These are phyloP conservation scores for Notothenia coriiceps DNA, from an alignment of 2,113 vertebrate species.

Conservation along the genomic window DNA sequence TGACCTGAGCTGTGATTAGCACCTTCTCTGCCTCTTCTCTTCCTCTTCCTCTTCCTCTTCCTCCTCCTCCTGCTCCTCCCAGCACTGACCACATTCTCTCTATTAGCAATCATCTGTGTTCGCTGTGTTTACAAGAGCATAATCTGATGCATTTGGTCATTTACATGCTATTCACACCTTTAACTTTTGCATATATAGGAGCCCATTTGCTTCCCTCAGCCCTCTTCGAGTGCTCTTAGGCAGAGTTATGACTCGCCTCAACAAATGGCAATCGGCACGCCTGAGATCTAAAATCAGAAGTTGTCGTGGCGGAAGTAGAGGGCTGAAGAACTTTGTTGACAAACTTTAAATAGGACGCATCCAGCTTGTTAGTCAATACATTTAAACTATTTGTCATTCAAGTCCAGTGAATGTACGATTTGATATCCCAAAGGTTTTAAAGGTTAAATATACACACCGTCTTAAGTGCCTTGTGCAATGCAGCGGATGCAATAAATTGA, in stretches of 20 bases:
- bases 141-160: conserved; percentile 53
- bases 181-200: conserved; percentile 74
- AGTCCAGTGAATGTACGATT: background rate
- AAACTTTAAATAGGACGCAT: conserved; percentile 38
- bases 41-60: background rate
- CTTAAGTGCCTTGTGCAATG: no score
- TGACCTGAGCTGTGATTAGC: conserved; percentile 41
- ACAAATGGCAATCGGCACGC: conserved; percentile 52
- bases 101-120: conserved; percentile 62
- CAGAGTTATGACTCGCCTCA: conserved; percentile 58
- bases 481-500: no score
- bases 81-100: conserved; percentile 47
- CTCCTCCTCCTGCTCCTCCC: conserved; percentile 26
- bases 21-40: conserved; percentile 19
- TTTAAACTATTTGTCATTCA: conserved; percentile 1
- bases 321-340: conserved; percentile 5
- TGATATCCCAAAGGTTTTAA: background rate
- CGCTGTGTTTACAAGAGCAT: conserved; percentile 69
- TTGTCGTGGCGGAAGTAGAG: conserved; percentile 16
- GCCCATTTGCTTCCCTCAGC: conserved; percentile 61
- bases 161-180: conserved; percentile 71
- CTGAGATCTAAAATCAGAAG: conserved; percentile 43
- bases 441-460: no score
- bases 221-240: conserved; percentile 62
- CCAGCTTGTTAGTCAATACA: background rate